phyloP scores from a whole-genome alignment of 2,113 vertebrate species.

The Mellivora capensis region DNA sequence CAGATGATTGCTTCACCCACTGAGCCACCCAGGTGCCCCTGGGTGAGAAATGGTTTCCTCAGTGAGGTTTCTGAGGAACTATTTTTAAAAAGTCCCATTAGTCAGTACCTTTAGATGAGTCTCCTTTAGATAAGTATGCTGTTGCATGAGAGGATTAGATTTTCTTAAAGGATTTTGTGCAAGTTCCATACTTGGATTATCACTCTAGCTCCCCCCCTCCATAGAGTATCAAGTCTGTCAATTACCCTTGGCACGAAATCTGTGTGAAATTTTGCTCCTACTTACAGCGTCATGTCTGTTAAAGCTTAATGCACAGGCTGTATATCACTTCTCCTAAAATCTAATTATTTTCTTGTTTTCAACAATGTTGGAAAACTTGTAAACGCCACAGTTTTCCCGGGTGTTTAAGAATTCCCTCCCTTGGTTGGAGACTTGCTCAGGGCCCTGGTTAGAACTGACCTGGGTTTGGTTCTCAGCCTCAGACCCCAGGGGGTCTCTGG shows the following conservation, averaged over 20 bases:
- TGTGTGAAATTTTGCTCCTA: not conserved
- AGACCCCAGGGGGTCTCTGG: constrained; percentile 52
- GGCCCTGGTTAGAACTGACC: not conserved
- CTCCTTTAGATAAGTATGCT: not conserved
- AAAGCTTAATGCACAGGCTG: not conserved
- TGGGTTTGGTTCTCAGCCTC: constrained; percentile 44
- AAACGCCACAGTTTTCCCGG: not conserved
- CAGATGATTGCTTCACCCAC: not conserved
- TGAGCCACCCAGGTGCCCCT: not conserved
- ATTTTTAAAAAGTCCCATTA: not conserved
- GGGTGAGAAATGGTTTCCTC: not conserved
- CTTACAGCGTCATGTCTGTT: not conserved
- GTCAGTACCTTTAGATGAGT: not conserved
- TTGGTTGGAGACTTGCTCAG: not conserved
- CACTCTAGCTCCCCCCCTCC: not conserved
- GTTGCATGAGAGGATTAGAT: not conserved
- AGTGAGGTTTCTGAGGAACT: not conserved
- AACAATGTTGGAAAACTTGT: not conserved
- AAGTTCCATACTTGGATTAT: not conserved
- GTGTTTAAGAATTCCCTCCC: not conserved
- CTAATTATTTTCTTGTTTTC: not conserved
- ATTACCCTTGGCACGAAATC: not conserved
- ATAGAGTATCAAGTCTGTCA: not conserved
- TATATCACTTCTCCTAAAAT: not conserved
- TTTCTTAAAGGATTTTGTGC: not conserved